phyloP scores from a whole-genome alignment of 2,113 vertebrate species.

The Hemicordylus capensis region DNA sequence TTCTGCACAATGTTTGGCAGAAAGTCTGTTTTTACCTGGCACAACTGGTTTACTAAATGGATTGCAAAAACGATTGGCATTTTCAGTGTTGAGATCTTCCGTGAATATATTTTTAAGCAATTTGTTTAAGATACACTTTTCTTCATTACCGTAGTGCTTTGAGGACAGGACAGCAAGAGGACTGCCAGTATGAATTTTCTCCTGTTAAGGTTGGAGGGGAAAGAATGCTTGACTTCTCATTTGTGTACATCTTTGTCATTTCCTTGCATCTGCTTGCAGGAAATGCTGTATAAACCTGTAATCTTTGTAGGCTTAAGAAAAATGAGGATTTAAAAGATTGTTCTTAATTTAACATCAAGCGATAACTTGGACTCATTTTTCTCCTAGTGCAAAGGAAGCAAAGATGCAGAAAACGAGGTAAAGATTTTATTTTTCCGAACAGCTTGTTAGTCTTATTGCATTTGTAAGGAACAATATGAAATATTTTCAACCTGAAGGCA shows the following conservation, averaged over 20 bases:
- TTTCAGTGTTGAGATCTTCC: slow-evolving; percentile 17
- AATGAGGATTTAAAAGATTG: slow-evolving; percentile 62
- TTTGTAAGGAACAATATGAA: slow-evolving; percentile 9
- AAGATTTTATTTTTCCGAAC: slow-evolving; percentile 28
- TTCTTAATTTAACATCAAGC: slow-evolving; percentile 49
- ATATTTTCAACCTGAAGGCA: neutral
- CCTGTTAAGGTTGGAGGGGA: slow-evolving; percentile 21
- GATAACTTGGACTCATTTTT: slow-evolving; percentile 33
- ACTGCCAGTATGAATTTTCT: neutral
- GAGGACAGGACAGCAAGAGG: slow-evolving; percentile 11
- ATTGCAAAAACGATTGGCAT: slow-evolving; percentile 29
- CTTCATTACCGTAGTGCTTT: slow-evolving; percentile 6
- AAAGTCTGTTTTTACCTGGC: neutral
- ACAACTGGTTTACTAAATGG: slow-evolving; percentile 8
- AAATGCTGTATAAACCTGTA: slow-evolving; percentile 36
- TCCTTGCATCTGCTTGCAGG: slow-evolving; percentile 30
- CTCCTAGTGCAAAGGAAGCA: slow-evolving; percentile 2
- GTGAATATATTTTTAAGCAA: slow-evolving; percentile 14
- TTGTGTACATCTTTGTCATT: slow-evolving; percentile 38
- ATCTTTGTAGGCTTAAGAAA: slow-evolving; percentile 56
- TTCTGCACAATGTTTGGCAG: neutral
- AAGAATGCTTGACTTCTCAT: neutral
- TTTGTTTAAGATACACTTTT: neutral
- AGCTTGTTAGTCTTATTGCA: slow-evolving; percentile 45
- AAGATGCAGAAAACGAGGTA: slow-evolving; percentile 36